Base-by-base conservation (phyloP, 2,888 invertebrate genomes). In the Chaetoderma sp. region DNA sequence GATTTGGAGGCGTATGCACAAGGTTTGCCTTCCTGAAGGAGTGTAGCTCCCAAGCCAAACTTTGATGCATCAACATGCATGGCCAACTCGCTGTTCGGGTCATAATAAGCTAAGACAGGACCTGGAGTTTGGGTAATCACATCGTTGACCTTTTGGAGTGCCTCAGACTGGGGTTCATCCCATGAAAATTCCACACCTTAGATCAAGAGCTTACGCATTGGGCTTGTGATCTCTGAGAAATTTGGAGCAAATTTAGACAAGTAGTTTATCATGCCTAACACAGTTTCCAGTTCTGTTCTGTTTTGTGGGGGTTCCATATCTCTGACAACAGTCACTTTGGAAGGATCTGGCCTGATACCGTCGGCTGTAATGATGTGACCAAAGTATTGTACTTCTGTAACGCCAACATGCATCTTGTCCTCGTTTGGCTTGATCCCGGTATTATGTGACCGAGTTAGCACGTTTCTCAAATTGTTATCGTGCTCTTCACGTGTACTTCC, bases 311-410 rank as follows among this genome's bases (percentile, higher is more conserved):
- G 23, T 23, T 44, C 30, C 47, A 70, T 45, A 3, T 72, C 30
- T 27, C 25, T 27, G n/a, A 73, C 49, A 23, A 54, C 65, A 28
- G 50, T 25, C 10, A 63, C 54, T 32, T 57, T 71, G 25, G n/a
- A 23, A n/a, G 67, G 63, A 47, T 72, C 70, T 8, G 72, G 70
- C 25, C 50, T 44, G 13, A 66, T 63, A 27, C 70, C 71, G 23
- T 59, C 28, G 28, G 23, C 18, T 25, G 45, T 50, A 36, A 59
- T 63, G 21, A 60, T 42, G 13, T 27, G 49, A 6, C 73, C 68
- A 36, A 67, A 63, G 58, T 70, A 70, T 1, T 57, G 44, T 18
- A 72, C 59, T 30, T 67, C 23, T 10, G 28, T 33, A 27, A 44
- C n/a, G n/a, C 45, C 25, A 2, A 61, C 33, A 6, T 39, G 21